A percentile compares a stretch with the other conserved stretches of the same genome.
These are phyloP conservation scores for Pantherophis vulpinus DNA, from an alignment of 2,797 vertebrate species.

Conservation along the genomic window DNA sequence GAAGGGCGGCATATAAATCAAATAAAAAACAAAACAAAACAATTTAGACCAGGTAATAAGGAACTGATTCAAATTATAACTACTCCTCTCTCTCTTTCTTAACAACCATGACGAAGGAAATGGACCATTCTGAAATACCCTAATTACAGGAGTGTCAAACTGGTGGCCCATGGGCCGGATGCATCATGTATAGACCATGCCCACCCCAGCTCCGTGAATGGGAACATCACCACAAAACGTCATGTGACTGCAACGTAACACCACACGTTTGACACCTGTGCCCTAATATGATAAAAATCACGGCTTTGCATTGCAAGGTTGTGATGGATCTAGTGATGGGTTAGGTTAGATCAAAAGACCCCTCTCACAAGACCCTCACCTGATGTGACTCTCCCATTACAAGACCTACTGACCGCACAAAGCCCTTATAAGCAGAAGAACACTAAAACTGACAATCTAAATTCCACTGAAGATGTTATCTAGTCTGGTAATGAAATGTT, in stretches of 20 bases:
- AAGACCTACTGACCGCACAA: neutral
- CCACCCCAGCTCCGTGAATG: too few relatives aligned
- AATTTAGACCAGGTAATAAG: neutral
- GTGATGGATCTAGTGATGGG: neutral
- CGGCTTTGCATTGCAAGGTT: neutral
- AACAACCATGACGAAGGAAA: neutral
- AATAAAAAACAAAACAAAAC: neutral
- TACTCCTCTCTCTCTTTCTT: neutral
- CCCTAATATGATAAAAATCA: neutral
- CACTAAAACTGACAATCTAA: neutral
- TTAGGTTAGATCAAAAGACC: neutral
- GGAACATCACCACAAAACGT: too few relatives aligned
- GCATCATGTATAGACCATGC: too few relatives aligned
- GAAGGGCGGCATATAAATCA: too few relatives aligned
- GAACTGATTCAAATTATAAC: neutral
- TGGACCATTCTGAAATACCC: neutral
- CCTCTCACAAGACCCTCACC: neutral
- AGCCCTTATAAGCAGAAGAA: neutral
- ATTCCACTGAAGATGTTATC: neutral
- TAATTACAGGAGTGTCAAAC: too few relatives aligned
- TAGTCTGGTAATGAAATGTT: neutral
- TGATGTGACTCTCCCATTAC: neutral
- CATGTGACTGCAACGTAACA: too few relatives aligned
- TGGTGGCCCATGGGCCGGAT: too few relatives aligned
- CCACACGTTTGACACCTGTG: too few relatives aligned